Evolutionary conservation across 2,888 invertebrate species (phyloP).

Genomic region (Cosmorhoe ocellata): DNA sequence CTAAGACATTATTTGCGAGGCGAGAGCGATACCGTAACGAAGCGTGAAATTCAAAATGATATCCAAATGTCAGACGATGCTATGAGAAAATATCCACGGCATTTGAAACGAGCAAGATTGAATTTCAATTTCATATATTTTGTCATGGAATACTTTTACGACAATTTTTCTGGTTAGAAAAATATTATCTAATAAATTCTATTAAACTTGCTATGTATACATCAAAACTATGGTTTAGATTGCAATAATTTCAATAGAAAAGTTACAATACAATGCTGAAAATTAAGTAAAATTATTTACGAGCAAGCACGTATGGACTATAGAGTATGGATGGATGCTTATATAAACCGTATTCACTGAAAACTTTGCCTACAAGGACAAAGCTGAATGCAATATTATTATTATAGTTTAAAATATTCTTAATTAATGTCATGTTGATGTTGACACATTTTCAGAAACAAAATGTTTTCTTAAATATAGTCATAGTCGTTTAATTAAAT

Average conservation of each 20-base stretch:
- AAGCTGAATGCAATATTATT: background rate
- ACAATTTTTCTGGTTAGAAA: no score
- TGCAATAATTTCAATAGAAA: background rate
- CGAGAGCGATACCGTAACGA: conserved; percentile 12
- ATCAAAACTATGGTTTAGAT: background rate
- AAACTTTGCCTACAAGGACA: background rate
- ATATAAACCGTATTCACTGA: conserved; percentile 3
- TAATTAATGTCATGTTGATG: no score
- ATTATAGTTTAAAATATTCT: no score
- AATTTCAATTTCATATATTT: conserved; percentile 7
- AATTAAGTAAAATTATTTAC: conserved; percentile 7
- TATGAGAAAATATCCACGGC: background rate
- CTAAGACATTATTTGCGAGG: conserved; percentile 1
- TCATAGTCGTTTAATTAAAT: background rate
- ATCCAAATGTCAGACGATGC: conserved; percentile 11
- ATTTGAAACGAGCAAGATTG: conserved; percentile 1
- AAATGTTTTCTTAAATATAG: no score
- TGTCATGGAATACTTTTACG: no score
- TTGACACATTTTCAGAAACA: no score
- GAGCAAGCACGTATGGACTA: no score
- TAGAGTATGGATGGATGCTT: background rate
- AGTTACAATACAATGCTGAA: background rate
- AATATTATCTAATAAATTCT: background rate
- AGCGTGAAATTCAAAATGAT: conserved; percentile 15
- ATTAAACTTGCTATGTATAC: background rate